phyloP scores from a whole-genome alignment of 2,113 vertebrate species.

The Chaetorhynchus papuensis region DNA sequence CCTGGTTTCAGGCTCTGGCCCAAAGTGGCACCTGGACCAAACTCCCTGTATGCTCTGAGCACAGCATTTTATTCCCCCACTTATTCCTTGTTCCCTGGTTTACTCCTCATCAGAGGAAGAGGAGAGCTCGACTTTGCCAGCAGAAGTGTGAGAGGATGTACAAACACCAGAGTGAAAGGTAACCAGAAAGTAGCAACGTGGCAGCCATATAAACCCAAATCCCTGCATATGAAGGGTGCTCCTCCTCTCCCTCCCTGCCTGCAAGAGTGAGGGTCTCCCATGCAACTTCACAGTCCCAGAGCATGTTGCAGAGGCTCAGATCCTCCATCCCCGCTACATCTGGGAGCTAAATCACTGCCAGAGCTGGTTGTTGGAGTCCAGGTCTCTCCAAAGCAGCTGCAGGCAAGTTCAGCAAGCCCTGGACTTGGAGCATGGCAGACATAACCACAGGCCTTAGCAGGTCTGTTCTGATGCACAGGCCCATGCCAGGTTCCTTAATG shows the following conservation, averaged over 20 bases:
- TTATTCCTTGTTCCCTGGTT: background rate
- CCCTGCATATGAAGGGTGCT: background rate
- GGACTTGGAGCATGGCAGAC: background rate
- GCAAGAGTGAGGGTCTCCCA: background rate
- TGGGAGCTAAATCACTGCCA: background rate
- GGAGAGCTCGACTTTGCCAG: background rate
- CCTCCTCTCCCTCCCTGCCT: background rate
- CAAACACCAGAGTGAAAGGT: background rate
- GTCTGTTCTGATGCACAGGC: background rate
- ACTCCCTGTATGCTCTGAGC: background rate
- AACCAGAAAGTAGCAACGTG: background rate
- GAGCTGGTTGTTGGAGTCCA: background rate
- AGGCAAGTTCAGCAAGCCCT: background rate
- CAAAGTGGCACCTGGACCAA: background rate
- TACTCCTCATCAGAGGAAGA: background rate
- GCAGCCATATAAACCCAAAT: background rate
- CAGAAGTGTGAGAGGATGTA: background rate
- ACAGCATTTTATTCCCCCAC: background rate
- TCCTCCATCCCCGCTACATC: background rate
- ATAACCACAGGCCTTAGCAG: background rate
- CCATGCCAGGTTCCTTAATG: background rate
- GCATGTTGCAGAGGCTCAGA: background rate
- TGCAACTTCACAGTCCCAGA: background rate
- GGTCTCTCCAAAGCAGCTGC: background rate
- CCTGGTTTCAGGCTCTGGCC: background rate